Evolutionary conservation across 2,797 vertebrate genomes (phyloP).

Genomic region (Lithobates sylvaticus): DNA sequence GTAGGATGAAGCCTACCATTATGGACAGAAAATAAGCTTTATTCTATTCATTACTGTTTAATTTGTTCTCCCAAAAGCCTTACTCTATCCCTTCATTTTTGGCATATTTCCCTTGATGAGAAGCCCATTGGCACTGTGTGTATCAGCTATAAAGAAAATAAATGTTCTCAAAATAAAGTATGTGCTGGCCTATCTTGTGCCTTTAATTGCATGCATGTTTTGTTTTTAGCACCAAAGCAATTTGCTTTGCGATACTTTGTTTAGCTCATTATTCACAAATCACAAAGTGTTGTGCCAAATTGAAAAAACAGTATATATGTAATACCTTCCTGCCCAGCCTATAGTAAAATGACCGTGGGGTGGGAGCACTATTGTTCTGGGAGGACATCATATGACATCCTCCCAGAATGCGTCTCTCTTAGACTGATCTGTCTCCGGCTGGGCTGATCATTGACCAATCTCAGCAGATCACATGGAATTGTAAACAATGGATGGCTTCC

Average conservation of each 20-base stretch:
- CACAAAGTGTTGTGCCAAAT: too few relatives aligned
- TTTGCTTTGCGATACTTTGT: not conserved
- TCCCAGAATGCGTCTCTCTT: too few relatives aligned
- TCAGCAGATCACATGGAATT: too few relatives aligned
- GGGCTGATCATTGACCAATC: too few relatives aligned
- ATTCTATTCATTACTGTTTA: constrained; percentile 48
- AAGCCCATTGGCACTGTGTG: constrained; percentile 5
- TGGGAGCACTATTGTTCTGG: too few relatives aligned
- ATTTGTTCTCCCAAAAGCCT: constrained; percentile 37
- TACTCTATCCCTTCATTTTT: constrained; percentile 17
- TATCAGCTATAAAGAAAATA: constrained; percentile 8
- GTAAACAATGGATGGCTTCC: too few relatives aligned
- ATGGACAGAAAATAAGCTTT: constrained; percentile 39
- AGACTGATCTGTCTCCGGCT: too few relatives aligned
- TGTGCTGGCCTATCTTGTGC: not conserved
- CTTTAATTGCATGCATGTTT: not conserved
- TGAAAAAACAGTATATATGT: too few relatives aligned
- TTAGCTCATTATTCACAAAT: too few relatives aligned
- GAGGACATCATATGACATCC: too few relatives aligned
- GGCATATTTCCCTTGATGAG: constrained; percentile 23
- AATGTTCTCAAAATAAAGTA: not conserved
- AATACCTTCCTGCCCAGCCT: too few relatives aligned
- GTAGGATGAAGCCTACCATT: constrained; percentile 50
- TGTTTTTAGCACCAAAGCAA: not conserved
- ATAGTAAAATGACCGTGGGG: too few relatives aligned